Base-by-base conservation (phyloP, 2,113 vertebrate species). In the Pelvicachromis taeniatus region DNA sequence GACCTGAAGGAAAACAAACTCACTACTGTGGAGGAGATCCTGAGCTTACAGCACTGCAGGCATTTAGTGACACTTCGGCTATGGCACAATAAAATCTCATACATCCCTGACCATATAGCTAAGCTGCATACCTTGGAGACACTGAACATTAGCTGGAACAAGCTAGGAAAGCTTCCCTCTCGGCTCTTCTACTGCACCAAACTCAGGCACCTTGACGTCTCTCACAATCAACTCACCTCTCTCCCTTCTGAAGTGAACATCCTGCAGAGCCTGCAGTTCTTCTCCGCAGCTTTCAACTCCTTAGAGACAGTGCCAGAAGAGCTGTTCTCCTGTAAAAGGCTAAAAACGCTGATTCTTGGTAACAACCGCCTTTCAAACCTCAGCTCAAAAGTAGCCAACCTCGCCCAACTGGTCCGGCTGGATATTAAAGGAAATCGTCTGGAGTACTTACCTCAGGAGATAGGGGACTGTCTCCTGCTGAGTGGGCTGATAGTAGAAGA, bases 1-100 rank as follows among this genome's bases (percentile, higher is more conserved):
- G 97, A 98, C 90, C 94, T 98, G 50, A 96, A 92, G 58, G 97
- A 97, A 14, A 98, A 98, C 92, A 96, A 95, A 86, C 95, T 98
- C 7, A 95, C 94, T 55, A 97, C 97, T 2, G 96, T 98, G 2
- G 97, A 98, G 85, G 97, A 98, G 92, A 97, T 98, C 59, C 94
- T 98, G 21, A 98, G 97, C 70, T 93, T 98, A 81, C 97, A 98
- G 92, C 97, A 98, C 84, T 98, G 97, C 68, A 94, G 93, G 11
- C 97, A 97, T 77, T 92, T 98, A 61, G 92, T 89, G 12, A 95
- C 95, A 0, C 97, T 98, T 11, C 92, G 91, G 56, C 94, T 98
- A 56, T 98, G 97, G 97, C 95, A 97, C 95, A 98, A 98, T 88
- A 95, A 95, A 88, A 97, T 98, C 16, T 87, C 95, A 11, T 96